These are phyloP conservation scores for Pachyseris speciosa DNA, from an alignment of 64 coral and sea anemone species.

Conservation along the genomic window DNA sequence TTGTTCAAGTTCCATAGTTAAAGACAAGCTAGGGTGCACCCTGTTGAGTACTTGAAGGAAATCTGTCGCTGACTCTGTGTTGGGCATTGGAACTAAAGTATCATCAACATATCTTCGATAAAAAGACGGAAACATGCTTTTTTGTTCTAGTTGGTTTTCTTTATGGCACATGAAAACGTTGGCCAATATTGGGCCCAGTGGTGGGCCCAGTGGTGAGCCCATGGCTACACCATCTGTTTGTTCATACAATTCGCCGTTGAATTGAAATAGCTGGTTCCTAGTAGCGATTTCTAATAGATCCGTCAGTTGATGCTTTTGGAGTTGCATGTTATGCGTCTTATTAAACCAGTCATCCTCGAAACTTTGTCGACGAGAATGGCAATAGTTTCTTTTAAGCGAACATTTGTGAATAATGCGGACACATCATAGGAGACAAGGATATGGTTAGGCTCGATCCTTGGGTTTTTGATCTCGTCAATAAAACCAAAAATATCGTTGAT, in stretches of 20 bases:
- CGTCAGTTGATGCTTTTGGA: background rate
- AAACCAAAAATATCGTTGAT: too few species aligned
- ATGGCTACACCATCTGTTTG: background rate
- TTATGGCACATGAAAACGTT: background rate
- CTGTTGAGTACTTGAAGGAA: background rate
- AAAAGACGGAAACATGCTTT: background rate
- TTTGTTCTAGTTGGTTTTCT: background rate
- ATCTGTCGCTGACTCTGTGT: background rate
- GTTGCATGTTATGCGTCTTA: background rate
- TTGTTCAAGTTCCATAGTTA: background rate
- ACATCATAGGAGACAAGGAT: background rate
- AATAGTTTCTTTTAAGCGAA: background rate
- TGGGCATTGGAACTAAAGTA: background rate
- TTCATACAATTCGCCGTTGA: background rate
- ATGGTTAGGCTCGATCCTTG: background rate
- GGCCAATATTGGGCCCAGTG: background rate
- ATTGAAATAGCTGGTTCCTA: background rate
- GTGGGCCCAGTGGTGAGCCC: background rate
- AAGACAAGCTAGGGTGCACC: background rate
- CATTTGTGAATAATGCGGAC: background rate
- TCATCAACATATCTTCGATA: constrained; percentile 6
- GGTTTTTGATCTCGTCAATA: background rate
- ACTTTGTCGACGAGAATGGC: background rate
- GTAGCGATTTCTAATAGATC: background rate
- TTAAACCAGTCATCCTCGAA: background rate